These are phyloP conservation scores for Anarrhichthys ocellatus DNA, from an alignment of 2,113 vertebrate species.

Conservation along the genomic window DNA sequence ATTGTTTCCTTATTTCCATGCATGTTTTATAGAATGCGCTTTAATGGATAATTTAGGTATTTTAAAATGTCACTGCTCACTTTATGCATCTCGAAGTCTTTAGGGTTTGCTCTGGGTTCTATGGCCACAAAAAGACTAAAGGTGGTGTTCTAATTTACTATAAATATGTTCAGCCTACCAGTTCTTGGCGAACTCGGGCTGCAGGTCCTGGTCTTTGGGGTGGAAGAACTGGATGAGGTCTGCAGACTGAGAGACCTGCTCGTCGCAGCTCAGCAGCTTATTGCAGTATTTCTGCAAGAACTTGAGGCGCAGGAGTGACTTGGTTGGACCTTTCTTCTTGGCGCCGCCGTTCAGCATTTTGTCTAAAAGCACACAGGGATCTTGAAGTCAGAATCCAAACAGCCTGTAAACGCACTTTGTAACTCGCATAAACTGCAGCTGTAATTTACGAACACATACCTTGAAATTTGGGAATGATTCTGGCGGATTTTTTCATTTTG, in stretches of 20 bases:
- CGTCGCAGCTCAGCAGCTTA: constrained; percentile 77
- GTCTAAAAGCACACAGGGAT: constrained; percentile 43
- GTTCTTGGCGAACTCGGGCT: constrained; percentile 84
- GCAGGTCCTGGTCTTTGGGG: constrained; percentile 85
- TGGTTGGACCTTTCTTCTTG: constrained; percentile 45
- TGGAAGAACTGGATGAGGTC: constrained; percentile 86
- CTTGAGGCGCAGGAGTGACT: constrained; percentile 76
- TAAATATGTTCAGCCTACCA: constrained; percentile 78
- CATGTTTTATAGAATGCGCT: neutral
- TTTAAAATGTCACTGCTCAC: neutral
- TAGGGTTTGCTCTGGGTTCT: neutral
- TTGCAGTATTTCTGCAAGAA: constrained; percentile 86
- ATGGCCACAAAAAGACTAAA: neutral
- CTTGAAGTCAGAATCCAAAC: neutral
- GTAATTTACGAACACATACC: constrained; percentile 40
- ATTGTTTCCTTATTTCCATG: neutral
- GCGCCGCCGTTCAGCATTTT: neutral
- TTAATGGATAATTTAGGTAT: neutral
- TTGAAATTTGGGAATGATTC: constrained; percentile 79
- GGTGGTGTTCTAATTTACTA: neutral
- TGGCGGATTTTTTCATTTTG: constrained; percentile 76
- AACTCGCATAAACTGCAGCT: too few species aligned
- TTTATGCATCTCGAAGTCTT: neutral
- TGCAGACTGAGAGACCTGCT: constrained; percentile 72
- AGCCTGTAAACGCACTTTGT: fast-evolving